Conservation (phyloP, 2,113 vertebrate genomes). For the Xiphophorus couchianus region DNA sequence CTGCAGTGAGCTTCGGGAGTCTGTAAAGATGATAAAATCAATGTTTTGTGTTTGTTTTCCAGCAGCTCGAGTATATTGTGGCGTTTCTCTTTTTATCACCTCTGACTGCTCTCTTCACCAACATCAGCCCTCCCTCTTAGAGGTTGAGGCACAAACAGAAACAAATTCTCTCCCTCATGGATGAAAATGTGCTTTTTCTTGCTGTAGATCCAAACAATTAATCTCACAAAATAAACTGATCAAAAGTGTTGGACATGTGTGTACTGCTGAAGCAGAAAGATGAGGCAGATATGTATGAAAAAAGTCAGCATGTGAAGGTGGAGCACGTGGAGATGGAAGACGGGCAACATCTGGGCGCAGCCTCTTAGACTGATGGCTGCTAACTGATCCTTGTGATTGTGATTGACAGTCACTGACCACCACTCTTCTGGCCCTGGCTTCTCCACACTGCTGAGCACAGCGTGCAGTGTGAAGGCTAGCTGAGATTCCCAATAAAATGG, state of each 20-base stretch:
- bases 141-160: constrained; percentile 51
- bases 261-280: constrained; percentile 16
- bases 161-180: constrained; percentile 46
- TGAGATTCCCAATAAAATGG: constrained; percentile 86
- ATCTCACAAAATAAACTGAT: constrained; percentile 23
- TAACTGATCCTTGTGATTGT: constrained; percentile 83
- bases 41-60: constrained; percentile 78
- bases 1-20: constrained; percentile 58
- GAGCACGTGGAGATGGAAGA: constrained; percentile 55
- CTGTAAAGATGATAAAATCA: constrained; percentile 80
- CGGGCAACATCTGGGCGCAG: constrained; percentile 63
- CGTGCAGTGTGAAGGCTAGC: constrained; percentile 79
- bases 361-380: constrained; percentile 74
- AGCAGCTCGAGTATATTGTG: constrained; percentile 60
- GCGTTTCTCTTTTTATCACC: constrained; percentile 63
- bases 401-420: constrained; percentile 83
- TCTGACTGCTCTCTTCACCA: constrained; percentile 71
- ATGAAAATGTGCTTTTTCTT: constrained; percentile 37
- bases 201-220: constrained; percentile 6
- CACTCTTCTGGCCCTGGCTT: constrained; percentile 75
- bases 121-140: constrained; percentile 46
- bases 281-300: constrained; percentile 35
- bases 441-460: constrained; percentile 83
- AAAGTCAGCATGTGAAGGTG: constrained; percentile 32
- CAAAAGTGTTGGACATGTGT: background rate